These are phyloP conservation scores for Arrhamphus sclerolepis DNA, from an alignment of 2,797 vertebrate genomes.

Conservation along the genomic window DNA sequence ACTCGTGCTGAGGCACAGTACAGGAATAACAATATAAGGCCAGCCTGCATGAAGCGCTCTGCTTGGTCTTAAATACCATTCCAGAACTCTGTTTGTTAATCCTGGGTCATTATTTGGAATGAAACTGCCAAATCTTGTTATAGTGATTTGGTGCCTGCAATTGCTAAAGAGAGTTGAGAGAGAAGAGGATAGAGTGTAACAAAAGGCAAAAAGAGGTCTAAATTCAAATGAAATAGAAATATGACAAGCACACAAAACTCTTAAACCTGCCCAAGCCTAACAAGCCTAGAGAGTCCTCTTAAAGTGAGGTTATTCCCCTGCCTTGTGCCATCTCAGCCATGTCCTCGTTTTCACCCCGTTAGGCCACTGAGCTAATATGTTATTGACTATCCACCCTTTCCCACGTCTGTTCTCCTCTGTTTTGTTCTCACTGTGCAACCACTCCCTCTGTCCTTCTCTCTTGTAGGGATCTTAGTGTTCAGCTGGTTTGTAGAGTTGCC, in stretches of 20 bases:
- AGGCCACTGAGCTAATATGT: conserved; percentile 60
- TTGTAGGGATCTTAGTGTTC: conserved; percentile 4
- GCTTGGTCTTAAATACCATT: conserved; percentile 67
- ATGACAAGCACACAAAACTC: conserved; percentile 63
- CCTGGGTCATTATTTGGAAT: conserved; percentile 71
- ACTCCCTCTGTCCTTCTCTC: conserved; percentile 42
- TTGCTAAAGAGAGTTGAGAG: conserved; percentile 49
- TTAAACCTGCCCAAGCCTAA: conserved; percentile 70
- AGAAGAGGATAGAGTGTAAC: conserved; percentile 48
- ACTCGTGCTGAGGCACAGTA: conserved; percentile 30
- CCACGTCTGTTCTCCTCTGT: conserved; percentile 13
- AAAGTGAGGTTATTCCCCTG: conserved; percentile 68
- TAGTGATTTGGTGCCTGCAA: conserved; percentile 64
- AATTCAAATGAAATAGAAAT: conserved; percentile 67
- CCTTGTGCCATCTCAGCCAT: conserved; percentile 69
- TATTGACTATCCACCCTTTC: conserved; percentile 42
- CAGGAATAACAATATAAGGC: conserved; percentile 50
- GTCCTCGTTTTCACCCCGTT: conserved; percentile 62
- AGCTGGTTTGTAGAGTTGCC: conserved; percentile 43
- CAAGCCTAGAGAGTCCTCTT: conserved; percentile 72
- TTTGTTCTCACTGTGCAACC: conserved; percentile 45
- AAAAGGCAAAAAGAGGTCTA: conserved; percentile 62
- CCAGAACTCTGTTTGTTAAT: conserved; percentile 70
- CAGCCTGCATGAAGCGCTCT: conserved; percentile 34
- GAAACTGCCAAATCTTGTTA: conserved; percentile 75